Evolutionary conservation across 2,888 invertebrate genomes (phyloP), one percentile per base, ranked within the genome.

Genomic region (Aphodius granarius): DNA sequence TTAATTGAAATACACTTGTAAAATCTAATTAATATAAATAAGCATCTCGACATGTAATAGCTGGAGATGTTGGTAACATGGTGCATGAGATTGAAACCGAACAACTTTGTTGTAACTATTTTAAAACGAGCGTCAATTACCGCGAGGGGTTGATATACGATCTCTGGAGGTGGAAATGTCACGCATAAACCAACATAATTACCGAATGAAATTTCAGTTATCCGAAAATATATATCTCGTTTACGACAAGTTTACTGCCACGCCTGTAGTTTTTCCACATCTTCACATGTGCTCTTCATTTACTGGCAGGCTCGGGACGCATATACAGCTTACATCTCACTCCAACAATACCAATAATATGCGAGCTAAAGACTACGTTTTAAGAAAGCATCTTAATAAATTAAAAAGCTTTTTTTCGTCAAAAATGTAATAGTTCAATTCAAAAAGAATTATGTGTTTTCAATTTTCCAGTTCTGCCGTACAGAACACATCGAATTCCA

Each of bases 121-220:
- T 79, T 77, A 76, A 78, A 77, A 76, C 74, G 66, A n/a, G 73
- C 63, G 75, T 78, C 77, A 79, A 78, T 79, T 80, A 80, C 74
- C 19, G 66, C 43, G 63, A 66, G n/a, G n/a, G n/a, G 78, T 75
- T 78, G 79, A 80, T 80, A 78, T 79, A 79, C 77, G 76, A 70
- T 68, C 65, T 19, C 62, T 64, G 63, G 74, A 75, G 74, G 75
- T 65, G 73, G 74, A 72, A 76, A 43, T 65, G 64, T 71, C 74
- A 66, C 74, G 76, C 76, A 79, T 77, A 75, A 76, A 78, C 75
- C 77, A 64, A 70, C 62, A 71, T 81, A 81, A 80, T 81, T 81
- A 78, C 79, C 78, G 77, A 80, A 80, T 81, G 79, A 82, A 80
- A 80, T 80, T 78, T 75, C 76, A 78, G 78, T 78, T 79, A 79